Evolutionary conservation across 2,888 invertebrate genomes (phyloP), one percentile per base, ranked within the genome.

Genomic region (Neuroscelio doddi): DNA sequence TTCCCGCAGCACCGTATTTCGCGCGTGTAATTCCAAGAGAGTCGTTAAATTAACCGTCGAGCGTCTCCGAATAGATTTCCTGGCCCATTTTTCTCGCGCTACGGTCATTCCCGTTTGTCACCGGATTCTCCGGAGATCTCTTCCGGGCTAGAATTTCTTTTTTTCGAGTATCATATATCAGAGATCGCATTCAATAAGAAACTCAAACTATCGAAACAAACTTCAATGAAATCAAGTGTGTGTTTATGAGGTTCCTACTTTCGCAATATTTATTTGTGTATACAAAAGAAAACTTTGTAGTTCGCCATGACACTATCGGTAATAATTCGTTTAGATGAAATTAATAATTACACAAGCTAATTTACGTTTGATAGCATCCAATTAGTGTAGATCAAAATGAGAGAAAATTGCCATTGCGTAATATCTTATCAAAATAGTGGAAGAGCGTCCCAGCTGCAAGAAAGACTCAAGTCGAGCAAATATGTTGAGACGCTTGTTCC

Each of bases 21-120:
- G 12, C 42, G 42, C 15, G 27, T 27, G 42, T 44, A 44, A 44
- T 44, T 44, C 27, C 29, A 27, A 7, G 14, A 44, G 9, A 10
- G 14, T 44, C 42, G 42, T 44, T 44, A 27, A 44, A 44, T 44
- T 44, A 44, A 44, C 27, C 16, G 12, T 44, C 27, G 42, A 14
- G 1, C 27, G 14, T 29, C 42, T 29, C 14, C 26, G 26, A 44
- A 44, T 29, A 44, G 42, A 44, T 44, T 27, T 29, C 16, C 27
- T 15, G 27, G 42, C 26, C 27, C 12, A 27, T 44, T 44, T 44
- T 44, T 27, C 32, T 12, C 39, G 12, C 12, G n/a, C 24, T 21
- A 24, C 41, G 41, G 41, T 41, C 41, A 41, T 41, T 41, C 21
- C 24, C 24, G 26, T 41, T 21, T n/a, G 41, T 41, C 41, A 41